Conservation (phyloP, 2,888 invertebrate genomes). For the Lasioglossum morio region DNA sequence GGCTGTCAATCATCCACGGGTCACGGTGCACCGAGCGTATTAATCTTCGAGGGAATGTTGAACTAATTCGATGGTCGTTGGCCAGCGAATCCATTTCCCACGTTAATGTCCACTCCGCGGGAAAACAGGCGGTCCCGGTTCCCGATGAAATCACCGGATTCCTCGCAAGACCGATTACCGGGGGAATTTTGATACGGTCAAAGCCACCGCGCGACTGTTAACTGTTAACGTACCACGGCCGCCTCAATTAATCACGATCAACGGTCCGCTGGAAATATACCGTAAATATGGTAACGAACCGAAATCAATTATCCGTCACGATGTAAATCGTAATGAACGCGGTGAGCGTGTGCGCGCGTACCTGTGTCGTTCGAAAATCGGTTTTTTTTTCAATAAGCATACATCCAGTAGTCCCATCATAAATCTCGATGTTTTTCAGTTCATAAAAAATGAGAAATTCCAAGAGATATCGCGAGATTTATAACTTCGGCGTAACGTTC, state of each 20-base stretch:
- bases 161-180: conserved; percentile 17
- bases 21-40: conserved; percentile 14
- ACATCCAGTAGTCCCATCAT: not conserved
- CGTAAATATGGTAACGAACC: conserved; percentile 26
- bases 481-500: not conserved
- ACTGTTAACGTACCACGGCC: conserved; percentile 36
- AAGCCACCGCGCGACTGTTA: conserved; percentile 25
- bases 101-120: conserved; percentile 18
- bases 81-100: conserved; percentile 9
- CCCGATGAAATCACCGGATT: conserved; percentile 4
- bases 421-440: not conserved
- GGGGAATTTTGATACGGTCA: conserved; percentile 27
- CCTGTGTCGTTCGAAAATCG: not conserved
- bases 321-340: not conserved
- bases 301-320: conserved; percentile 45
- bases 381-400: not conserved
- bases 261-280: conserved; percentile 30
- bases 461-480: not conserved
- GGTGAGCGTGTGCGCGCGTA: not conserved
- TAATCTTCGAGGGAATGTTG: conserved; percentile 1
- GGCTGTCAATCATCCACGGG: not conserved
- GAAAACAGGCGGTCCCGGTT: conserved; percentile 4
- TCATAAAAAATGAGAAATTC: not conserved
- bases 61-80: conserved; percentile 4
- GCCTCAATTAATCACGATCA: conserved; percentile 21